A percentile compares a stretch with the other conserved stretches of the same genome.
Conservation (phyloP, 1,140 invertebrate species). For the Yoshiicerus persimilis region DNA sequence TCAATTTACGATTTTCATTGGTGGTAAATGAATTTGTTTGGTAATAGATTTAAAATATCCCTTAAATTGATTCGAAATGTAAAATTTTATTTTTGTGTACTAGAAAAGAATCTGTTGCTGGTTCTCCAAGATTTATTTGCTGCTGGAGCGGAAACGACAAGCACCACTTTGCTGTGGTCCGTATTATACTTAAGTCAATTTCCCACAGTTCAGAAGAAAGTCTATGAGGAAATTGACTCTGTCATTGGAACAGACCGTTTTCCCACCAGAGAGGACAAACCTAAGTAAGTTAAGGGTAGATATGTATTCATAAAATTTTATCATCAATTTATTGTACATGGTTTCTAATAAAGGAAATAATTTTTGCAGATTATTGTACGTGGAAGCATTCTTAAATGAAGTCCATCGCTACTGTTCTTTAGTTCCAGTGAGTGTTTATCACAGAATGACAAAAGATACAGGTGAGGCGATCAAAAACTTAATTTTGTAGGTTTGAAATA, state of each 20-base stretch:
- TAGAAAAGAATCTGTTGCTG: constrained; percentile 6
- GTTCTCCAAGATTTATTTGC: constrained; percentile 24
- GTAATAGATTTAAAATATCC: no score
- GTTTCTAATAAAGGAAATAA: no score
- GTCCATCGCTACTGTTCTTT: constrained; percentile 74
- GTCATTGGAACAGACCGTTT: constrained; percentile 58
- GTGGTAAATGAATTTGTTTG: no score
- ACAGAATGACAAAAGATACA: constrained; percentile 69
- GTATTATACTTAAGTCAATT: constrained; percentile 54
- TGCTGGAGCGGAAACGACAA: constrained; percentile 56
- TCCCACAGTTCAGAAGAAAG: constrained; percentile 52
- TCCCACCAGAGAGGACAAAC: constrained; percentile 68
- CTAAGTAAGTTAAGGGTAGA: constrained; percentile 67
- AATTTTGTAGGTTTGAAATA: no score
- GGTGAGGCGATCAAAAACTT: neutral
- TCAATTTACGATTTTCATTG: no score
- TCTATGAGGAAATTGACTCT: constrained; percentile 53
- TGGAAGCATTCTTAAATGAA: constrained; percentile 74
- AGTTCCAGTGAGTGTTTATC: constrained; percentile 73
- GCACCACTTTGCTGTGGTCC: constrained; percentile 55
- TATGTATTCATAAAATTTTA: no score
- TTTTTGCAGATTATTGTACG: constrained; percentile 71
- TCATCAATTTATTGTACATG: no score
- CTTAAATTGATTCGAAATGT: neutral
- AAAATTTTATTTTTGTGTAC: neutral